Base-by-base conservation (phyloP, 1,140 invertebrate species). In the Trichomalopsis sarcophagae region DNA sequence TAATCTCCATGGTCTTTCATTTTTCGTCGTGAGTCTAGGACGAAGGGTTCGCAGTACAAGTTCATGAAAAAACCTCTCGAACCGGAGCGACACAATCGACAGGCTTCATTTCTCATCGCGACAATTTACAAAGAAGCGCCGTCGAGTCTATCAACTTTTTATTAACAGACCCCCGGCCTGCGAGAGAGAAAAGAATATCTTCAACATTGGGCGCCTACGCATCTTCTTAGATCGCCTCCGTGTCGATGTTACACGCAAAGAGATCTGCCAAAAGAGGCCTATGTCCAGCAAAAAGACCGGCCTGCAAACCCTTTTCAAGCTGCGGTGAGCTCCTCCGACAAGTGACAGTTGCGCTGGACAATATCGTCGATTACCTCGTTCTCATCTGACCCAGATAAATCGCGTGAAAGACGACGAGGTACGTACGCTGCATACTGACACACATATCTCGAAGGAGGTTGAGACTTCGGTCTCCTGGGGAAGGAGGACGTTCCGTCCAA, bases 261-360 rank as follows among this genome's bases (percentile, higher is more conserved):
- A 10, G 33, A 6, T 17, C 21, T 33, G 17, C n/a, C 71, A 81
- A 62, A 62, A 71, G 21, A 47, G 66, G 11, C 40, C 6, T 17
- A 21, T 10, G 47, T 50, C 55, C 23, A 47, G 21, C 44, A 68
- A 79, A 36, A 62, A 68, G 14, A 62, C 33, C 6, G 10, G 27
- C 14, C 40, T 81, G 13, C 5, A 27, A 80, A 81, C 68, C 80
- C 44, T 73, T 81, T 55, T 68, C n/a, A 40, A 68, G 10, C 30
- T 27, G 17, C 21, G 55, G 17, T 68, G 40, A 66, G 68, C 21
- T 33, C 5, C 14, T 21, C 9, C n/a, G 62, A 36, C 62, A 13
- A 44, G 33, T 81, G 80, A 55, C 80, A 74, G 68, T 81, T 81
- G 50, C 1, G 44, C 23, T 23, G 21, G 44, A 74, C 80, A 81